Evolutionary conservation across 1,140 invertebrate genomes (phyloP), one percentile per base, ranked within the genome.

Genomic region (Oppia nitens): DNA sequence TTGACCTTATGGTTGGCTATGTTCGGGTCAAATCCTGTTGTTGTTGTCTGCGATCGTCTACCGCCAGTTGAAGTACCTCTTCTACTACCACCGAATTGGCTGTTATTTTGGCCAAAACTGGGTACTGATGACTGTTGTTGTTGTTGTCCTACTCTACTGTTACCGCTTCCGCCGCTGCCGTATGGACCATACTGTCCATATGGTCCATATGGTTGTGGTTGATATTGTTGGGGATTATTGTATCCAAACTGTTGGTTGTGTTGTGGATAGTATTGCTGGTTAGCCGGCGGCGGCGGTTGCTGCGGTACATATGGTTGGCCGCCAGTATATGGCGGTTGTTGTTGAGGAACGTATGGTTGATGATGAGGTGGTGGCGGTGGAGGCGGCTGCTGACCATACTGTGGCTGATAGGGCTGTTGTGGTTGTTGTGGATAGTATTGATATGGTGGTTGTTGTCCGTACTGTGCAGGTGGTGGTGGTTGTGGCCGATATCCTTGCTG

Each of bases 191-290:
- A n/a, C n/a, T n/a, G n/a, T n/a, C n/a, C n/a, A n/a, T n/a, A n/a
- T n/a, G n/a, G n/a, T n/a, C n/a, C n/a, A n/a, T n/a, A n/a, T n/a
- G n/a, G n/a, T n/a, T n/a, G n/a, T n/a, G n/a, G n/a, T n/a, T n/a
- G n/a, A n/a, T 40, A 17, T 6, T 40, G 32, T 40, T 40, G 32
- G 32, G 17, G 32, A 40, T 40, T 40, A 40, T n/a, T n/a, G n/a
- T n/a, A n/a, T n/a, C n/a, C n/a, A n/a, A n/a, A n/a, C 45, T 47
- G 50, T 21, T 27, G 53, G 25, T 4, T 54, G 4, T 54, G 53
- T 25, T 23, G 53, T 47, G n/a, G 53, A 54, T 54, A 48, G 49
- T 51, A 51, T 24, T 28, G 21, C 23, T 4, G n/a, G 23, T 54
- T 54, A 26, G 6, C 47, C 28, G 27, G 23, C 11, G 24, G 32